Evolutionary conservation across 35 echinoderm and acorn worm species (phyloP).

Genomic region (Heliocidaris erythrogramma): DNA sequence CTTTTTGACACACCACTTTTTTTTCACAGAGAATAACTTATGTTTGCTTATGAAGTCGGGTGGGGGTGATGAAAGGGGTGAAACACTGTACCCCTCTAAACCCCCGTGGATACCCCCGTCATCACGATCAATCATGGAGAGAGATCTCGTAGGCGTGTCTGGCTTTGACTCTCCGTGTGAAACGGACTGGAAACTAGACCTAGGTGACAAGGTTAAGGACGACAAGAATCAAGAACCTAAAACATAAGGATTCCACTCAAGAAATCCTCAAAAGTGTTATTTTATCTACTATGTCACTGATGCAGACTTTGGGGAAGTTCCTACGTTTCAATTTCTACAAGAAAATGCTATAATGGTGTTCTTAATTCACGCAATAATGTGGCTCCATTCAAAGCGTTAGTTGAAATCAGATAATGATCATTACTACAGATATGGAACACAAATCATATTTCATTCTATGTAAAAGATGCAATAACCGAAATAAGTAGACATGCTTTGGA

Average conservation of each 20-base stretch:
- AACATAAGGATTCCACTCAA: background rate
- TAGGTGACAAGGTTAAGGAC: conserved; percentile 15
- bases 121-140: background rate
- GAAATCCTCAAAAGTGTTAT: background rate
- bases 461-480: background rate
- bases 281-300: too few species aligned
- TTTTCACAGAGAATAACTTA: too few species aligned
- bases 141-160: background rate
- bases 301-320: too few species aligned
- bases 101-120: background rate
- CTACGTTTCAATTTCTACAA: too few species aligned
- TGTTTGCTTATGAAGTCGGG: background rate
- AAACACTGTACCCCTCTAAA: background rate
- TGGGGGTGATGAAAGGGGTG: background rate
- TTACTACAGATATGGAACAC: too few species aligned
- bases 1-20: too few species aligned
- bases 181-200: background rate
- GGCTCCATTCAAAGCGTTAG: too few species aligned
- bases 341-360: too few species aligned
- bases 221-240: background rate
- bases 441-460: too few species aligned
- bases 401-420: too few species aligned
- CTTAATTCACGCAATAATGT: too few species aligned
- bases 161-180: background rate
- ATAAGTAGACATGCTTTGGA: background rate